Conservation (phyloP, 2,113 vertebrate species). For the Lanius ludovicianus region DNA sequence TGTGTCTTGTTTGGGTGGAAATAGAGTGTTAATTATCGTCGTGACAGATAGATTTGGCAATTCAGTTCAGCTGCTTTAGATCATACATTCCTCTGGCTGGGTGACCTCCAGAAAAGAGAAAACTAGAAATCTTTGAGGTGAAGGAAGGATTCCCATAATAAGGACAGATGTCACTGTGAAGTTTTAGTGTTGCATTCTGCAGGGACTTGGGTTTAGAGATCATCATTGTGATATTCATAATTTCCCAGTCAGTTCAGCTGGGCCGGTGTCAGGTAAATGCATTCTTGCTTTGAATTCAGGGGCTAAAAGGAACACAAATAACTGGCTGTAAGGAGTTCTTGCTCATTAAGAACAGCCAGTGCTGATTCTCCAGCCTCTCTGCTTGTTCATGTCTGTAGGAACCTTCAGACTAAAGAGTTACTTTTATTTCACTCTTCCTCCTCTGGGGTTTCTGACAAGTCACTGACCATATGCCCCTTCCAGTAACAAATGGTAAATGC, state of each 20-base stretch:
- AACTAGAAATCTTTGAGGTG: conserved; percentile 24
- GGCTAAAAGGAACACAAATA: neutral
- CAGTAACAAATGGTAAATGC: neutral
- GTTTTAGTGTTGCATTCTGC: neutral
- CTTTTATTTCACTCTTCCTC: neutral
- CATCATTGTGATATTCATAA: neutral
- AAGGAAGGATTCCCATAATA: conserved; percentile 44
- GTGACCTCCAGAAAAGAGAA: conserved; percentile 18
- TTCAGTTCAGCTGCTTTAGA: conserved; percentile 35
- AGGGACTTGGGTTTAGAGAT: neutral
- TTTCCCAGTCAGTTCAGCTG: neutral
- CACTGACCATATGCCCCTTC: neutral
- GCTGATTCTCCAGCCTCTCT: neutral
- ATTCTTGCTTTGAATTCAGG: neutral
- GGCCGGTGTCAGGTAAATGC: neutral
- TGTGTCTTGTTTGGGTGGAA: conserved; percentile 49
- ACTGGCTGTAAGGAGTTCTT: neutral
- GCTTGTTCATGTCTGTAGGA: neutral
- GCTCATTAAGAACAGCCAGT: neutral
- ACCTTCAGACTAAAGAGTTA: neutral
- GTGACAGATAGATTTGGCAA: conserved; percentile 51
- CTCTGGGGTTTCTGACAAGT: neutral
- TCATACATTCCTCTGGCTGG: conserved; percentile 29
- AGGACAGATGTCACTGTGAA: neutral
- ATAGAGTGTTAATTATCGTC: conserved; percentile 47